Conservation (phyloP, 2,113 vertebrate species). For the Syrrhaptes paradoxus region DNA sequence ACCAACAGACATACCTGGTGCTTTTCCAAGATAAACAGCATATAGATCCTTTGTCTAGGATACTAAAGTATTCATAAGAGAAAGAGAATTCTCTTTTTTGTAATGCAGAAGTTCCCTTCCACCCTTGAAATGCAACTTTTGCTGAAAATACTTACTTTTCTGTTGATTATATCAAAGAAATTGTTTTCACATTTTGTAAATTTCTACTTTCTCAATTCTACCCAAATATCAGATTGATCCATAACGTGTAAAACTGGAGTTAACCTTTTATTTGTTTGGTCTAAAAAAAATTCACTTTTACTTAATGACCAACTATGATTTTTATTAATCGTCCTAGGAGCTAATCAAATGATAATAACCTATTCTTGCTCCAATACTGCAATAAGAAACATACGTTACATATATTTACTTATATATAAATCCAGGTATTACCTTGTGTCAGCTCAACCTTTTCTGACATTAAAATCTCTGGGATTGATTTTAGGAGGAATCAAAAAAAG, state of each 20-base stretch:
- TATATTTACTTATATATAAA: not conserved
- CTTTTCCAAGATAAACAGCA: not conserved
- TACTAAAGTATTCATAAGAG: not conserved
- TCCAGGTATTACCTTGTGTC: not conserved
- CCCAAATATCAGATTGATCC: not conserved
- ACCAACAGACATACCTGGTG: not conserved
- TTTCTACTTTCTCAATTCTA: not conserved
- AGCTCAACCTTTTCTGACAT: not conserved
- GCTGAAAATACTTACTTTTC: not conserved
- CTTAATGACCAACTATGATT: not conserved
- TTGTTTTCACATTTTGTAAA: not conserved
- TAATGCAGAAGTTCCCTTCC: not conserved
- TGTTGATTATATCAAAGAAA: not conserved
- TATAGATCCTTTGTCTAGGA: not conserved
- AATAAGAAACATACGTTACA: not conserved
- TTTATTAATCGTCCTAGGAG: not conserved
- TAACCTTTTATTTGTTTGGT: not conserved
- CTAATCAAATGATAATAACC: not conserved
- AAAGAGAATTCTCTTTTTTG: not conserved
- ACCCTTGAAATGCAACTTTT: not conserved
- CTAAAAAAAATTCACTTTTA: not conserved
- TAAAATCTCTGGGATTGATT: not conserved
- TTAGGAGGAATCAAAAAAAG: not conserved
- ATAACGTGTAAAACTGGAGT: not conserved
- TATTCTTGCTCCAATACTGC: not conserved